Percentiles rank a stretch among this genome's conserved stretches.
These are phyloP conservation scores for Boleophthalmus pectinirostris DNA, from an alignment of 2,113 vertebrate genomes.

Conservation along the genomic window DNA sequence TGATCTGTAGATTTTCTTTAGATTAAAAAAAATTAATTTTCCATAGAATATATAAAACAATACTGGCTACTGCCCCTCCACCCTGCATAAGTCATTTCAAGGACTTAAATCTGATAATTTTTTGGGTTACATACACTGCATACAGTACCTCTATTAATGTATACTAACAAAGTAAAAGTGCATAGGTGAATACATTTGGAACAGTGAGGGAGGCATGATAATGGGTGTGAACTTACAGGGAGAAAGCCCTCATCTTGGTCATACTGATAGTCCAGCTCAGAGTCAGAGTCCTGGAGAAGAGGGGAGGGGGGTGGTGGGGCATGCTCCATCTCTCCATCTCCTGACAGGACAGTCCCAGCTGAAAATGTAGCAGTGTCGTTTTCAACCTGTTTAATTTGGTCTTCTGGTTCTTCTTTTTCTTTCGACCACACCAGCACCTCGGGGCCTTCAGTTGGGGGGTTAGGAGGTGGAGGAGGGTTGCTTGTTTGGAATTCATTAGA, in stretches of 20 bases:
- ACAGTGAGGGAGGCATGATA: neutral
- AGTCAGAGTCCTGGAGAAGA: slow-evolving; percentile 81
- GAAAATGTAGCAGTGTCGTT: slow-evolving; percentile 86
- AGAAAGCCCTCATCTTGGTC: slow-evolving; percentile 85
- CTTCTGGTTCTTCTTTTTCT: slow-evolving; percentile 58
- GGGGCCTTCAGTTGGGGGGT: slow-evolving; percentile 45
- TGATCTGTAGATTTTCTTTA: too few species aligned
- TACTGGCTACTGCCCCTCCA: too few species aligned
- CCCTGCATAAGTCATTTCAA: too few species aligned
- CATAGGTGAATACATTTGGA: neutral
- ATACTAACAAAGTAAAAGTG: neutral
- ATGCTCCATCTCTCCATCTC: slow-evolving; percentile 88
- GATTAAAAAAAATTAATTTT: too few species aligned
- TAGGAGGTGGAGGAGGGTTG: slow-evolving; percentile 19
- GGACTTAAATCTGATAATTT: too few species aligned
- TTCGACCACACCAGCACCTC: slow-evolving; percentile 73
- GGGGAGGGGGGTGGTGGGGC: slow-evolving; percentile 80
- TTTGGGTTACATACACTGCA: too few species aligned
- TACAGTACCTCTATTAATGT: too few species aligned
- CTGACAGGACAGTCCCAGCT: slow-evolving; percentile 88
- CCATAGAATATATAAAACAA: too few species aligned
- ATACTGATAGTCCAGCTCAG: slow-evolving; percentile 88
- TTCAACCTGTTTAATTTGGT: slow-evolving; percentile 63
- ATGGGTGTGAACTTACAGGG: slow-evolving; percentile 80
- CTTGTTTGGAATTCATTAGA: slow-evolving; percentile 25